Evolutionary conservation across 2,797 vertebrate genomes (phyloP).

Genomic region (Rhabdomys pumilio): DNA sequence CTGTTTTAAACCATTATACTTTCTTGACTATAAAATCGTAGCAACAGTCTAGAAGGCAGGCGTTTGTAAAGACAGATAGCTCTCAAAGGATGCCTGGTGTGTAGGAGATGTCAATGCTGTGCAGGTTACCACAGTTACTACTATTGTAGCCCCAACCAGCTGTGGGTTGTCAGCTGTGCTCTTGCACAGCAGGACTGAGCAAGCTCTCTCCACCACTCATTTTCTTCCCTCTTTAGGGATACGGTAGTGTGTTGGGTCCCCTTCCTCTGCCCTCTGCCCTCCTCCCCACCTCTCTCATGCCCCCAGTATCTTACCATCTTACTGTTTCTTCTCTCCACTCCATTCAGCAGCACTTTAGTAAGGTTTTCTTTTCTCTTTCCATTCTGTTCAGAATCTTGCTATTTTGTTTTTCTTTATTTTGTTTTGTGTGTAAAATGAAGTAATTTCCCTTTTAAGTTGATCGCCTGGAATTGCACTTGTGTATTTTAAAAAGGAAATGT

Average conservation of each 20-base stretch:
- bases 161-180: neutral
- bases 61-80: neutral
- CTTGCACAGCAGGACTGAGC: neutral
- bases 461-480: conserved; percentile 50
- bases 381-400: conserved; percentile 19
- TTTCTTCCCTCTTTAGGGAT: neutral
- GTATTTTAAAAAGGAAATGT: conserved; percentile 38
- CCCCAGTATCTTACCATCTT: neutral
- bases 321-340: neutral
- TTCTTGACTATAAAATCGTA: conserved; percentile 30
- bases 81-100: conserved; percentile 36
- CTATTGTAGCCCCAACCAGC: neutral
- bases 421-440: conserved; percentile 43
- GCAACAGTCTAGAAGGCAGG: neutral
- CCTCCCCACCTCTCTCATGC: neutral
- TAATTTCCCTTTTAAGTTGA: neutral
- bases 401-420: conserved; percentile 23
- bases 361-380: neutral
- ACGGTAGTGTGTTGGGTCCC: neutral
- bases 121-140: neutral
- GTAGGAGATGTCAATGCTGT: neutral
- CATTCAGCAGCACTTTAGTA: neutral
- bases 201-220: neutral
- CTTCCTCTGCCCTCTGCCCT: neutral
- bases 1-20: neutral